Conservation (phyloP, 2,113 vertebrate species). For the Notarius lentiginosus region DNA sequence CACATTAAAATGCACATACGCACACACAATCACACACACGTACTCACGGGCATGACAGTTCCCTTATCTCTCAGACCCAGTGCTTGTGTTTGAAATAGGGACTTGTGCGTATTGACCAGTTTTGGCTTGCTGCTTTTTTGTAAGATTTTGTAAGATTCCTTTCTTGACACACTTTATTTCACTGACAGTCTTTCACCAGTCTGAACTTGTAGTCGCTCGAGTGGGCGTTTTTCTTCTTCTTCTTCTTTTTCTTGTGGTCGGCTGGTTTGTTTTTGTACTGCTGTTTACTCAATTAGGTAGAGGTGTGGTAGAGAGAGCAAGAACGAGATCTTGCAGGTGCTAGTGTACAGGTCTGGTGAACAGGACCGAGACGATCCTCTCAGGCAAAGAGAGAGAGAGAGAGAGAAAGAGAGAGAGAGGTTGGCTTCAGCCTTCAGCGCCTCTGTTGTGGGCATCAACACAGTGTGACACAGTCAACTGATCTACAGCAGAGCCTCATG, state of each 20-base stretch:
- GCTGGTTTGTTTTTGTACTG: constrained; percentile 38
- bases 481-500: constrained; percentile 55
- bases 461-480: constrained; percentile 13
- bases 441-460: constrained; percentile 21
- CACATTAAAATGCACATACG: constrained; percentile 44
- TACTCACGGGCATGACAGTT: constrained; percentile 67
- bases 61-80: constrained; percentile 76
- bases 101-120: constrained; percentile 65
- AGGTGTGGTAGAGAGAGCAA: constrained; percentile 35
- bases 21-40: constrained; percentile 35
- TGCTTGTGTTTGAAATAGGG: constrained; percentile 74
- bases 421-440: background rate
- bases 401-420: constrained; percentile 10
- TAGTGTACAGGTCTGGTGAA: constrained; percentile 38
- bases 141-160: constrained; percentile 14
- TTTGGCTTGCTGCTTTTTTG: constrained; percentile 32
- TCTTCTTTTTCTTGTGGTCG: constrained; percentile 20
- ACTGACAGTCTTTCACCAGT: background rate
- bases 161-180: constrained; percentile 31
- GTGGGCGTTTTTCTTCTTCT: constrained; percentile 23
- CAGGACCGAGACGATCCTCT: constrained; percentile 32
- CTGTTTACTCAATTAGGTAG: constrained; percentile 48
- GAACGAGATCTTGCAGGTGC: constrained; percentile 40
- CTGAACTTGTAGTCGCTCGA: background rate
- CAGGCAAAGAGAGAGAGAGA: background rate